Evolutionary conservation across 2,797 vertebrate genomes (phyloP).

Genomic region (Manis crassicaudata): DNA sequence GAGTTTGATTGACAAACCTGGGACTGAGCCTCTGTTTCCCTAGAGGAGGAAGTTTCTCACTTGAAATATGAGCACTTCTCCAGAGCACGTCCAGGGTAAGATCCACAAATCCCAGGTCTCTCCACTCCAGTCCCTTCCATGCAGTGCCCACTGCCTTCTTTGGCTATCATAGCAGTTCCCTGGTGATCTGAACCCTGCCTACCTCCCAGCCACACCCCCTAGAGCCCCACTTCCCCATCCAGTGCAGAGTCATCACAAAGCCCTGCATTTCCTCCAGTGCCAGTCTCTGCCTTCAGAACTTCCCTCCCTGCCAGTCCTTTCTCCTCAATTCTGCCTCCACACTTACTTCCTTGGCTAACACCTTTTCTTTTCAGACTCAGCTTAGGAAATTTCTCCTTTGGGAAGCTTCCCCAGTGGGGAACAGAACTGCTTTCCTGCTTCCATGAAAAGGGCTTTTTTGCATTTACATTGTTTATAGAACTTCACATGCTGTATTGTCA

Average conservation of each 20-base stretch:
- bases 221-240: neutral
- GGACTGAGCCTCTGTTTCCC: neutral
- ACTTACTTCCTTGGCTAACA: neutral
- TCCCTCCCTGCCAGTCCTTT: neutral
- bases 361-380: neutral
- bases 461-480: neutral
- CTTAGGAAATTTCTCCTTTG: neutral
- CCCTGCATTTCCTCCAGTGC: neutral
- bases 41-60: neutral
- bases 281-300: neutral
- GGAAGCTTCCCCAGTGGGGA: neutral
- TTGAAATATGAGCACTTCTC: neutral
- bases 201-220: neutral
- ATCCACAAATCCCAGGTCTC: neutral
- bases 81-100: neutral
- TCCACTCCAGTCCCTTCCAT: neutral
- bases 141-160: neutral
- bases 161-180: neutral
- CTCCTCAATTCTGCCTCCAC: neutral
- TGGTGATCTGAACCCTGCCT: neutral
- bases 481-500: neutral
- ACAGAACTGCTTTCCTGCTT: neutral
- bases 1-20: constrained; percentile 40
- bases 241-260: too few relatives aligned
- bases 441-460: neutral